phyloP scores from a whole-genome alignment of 2,797 vertebrate species.

The Enteromius unitaeniatus region DNA sequence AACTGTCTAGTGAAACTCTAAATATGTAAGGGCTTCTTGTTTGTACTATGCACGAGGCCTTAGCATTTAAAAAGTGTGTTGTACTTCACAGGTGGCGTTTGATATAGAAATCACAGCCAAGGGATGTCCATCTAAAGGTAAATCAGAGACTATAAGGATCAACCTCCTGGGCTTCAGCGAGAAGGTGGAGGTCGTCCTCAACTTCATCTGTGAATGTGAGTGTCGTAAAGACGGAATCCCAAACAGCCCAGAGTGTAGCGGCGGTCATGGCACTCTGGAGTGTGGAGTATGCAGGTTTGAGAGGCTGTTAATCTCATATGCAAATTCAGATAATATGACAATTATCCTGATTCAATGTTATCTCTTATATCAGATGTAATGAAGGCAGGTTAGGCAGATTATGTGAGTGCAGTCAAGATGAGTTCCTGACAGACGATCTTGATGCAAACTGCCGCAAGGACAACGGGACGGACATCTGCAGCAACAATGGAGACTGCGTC shows the following conservation, averaged over 20 bases:
- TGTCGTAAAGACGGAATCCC: constrained; percentile 81
- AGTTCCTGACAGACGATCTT: constrained; percentile 92
- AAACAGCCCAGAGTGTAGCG: constrained; percentile 78
- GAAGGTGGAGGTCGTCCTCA: constrained; percentile 88
- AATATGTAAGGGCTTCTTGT: neutral
- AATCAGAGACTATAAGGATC: constrained; percentile 85
- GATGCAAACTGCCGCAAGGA: constrained; percentile 91
- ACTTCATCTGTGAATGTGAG: constrained; percentile 91
- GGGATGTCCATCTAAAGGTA: constrained; percentile 84
- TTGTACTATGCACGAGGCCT: neutral
- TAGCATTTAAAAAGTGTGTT: neutral
- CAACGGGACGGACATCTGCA: constrained; percentile 92
- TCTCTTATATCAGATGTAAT: constrained; percentile 83
- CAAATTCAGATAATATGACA: neutral
- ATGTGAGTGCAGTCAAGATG: constrained; percentile 94
- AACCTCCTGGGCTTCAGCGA: constrained; percentile 93
- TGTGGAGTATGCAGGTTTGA: constrained; percentile 95
- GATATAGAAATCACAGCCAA: constrained; percentile 85
- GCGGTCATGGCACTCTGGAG: constrained; percentile 91
- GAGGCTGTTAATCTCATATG: neutral
- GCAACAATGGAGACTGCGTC: constrained; percentile 93
- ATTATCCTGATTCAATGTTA: neutral
- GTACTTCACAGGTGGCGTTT: constrained; percentile 84
- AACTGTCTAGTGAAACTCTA: neutral
- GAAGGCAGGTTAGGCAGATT: constrained; percentile 89